These are phyloP conservation scores for Chascanopsetta lugubris DNA, from an alignment of 2,113 vertebrate genomes.

Conservation along the genomic window DNA sequence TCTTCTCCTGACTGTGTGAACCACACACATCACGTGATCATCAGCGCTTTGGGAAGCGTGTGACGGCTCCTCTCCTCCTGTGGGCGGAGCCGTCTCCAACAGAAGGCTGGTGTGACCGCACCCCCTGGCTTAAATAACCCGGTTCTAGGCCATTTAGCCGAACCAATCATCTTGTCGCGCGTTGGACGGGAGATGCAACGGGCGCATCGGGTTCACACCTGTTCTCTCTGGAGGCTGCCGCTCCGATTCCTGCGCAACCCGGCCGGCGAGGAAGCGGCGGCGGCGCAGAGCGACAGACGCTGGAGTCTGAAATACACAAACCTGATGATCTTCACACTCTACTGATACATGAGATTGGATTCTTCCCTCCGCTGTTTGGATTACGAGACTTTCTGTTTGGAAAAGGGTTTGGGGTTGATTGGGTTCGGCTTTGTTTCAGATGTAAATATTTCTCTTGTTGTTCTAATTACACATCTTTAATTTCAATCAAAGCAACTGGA, in stretches of 20 bases:
- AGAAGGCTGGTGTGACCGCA: neutral
- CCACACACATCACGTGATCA: no score
- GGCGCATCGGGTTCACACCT: constrained; percentile 24
- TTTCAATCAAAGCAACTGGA: no score
- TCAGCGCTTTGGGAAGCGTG: no score
- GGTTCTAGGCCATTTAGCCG: neutral
- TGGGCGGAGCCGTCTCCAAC: neutral
- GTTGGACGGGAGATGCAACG: constrained; percentile 11
- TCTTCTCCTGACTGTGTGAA: no score
- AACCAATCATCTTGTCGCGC: neutral
- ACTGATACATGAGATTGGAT: constrained; percentile 5
- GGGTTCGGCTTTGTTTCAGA: no score
- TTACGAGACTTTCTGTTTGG: neutral
- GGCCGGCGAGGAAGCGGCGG: neutral
- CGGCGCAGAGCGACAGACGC: constrained; percentile 6
- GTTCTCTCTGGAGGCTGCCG: constrained; percentile 25
- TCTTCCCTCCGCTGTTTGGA: neutral
- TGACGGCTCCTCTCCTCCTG: neutral
- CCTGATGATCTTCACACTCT: constrained; percentile 19
- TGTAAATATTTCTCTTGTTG: neutral
- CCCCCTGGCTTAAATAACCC: neutral
- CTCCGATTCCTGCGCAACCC: neutral
- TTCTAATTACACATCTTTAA: neutral
- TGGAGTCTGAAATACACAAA: neutral
- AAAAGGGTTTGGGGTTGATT: neutral